Evolutionary conservation across 2,113 vertebrate species (phyloP), one percentile per base, ranked within the genome.

Genomic region (Tonatia bakeri): DNA sequence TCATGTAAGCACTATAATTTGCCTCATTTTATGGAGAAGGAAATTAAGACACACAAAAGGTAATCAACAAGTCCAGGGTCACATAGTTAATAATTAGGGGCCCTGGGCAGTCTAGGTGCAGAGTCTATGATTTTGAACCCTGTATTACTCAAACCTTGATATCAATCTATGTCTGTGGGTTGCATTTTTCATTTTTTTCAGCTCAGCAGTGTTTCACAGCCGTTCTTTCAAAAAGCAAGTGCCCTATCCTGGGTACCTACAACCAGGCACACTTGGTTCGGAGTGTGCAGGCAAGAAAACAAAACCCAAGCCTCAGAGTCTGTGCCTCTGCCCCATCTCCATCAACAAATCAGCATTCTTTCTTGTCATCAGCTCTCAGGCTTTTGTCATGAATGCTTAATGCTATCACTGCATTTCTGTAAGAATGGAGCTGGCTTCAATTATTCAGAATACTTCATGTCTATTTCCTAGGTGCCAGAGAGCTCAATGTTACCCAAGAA

Each of bases 401-500:
- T 28, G 43, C 26, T 64, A 47, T 33, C 38, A 59, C 61, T 33
- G 6, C 15, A 73, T 84, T 79, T 90, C 61, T 64, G 1, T 83
- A 91, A 50, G 13, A 95, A 7, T 38, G 19, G 43, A 76, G 61
- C 33, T 59, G 10, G 8, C 8, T 73, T 91, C 45, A 72, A 24
- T 94, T 73, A 90, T 77, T 93, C 28, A 59, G 61, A 90, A 67
- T 87, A 87, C 22, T 20, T 45, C 73, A 87, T 67, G 12, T 56
- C 69, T 70, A 9, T 33, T 70, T 91, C 28, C 15, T 45, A 67
- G 11, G 15, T 31, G 45, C 17, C 65, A 91, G 20, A 95, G 38
- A 91, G 6, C 14, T 88, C 52, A 83, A 73, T 56, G 16, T 38
- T 65, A 72, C n/a, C 47, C 13, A 76, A 95, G 26, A 73, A 4